phyloP scores from a whole-genome alignment of 2,888 invertebrate species.

The Mamestra brassicae region DNA sequence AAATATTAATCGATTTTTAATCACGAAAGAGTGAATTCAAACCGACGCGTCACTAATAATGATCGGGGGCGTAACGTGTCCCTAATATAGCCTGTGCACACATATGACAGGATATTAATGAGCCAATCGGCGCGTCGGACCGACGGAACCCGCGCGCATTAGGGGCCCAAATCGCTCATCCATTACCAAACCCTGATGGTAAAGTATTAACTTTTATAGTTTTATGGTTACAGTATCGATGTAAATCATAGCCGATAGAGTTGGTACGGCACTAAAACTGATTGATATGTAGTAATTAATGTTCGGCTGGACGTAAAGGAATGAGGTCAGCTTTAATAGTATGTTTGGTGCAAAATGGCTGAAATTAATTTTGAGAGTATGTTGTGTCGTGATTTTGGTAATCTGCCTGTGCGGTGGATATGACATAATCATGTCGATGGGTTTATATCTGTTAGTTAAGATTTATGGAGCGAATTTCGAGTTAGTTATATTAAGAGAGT shows the following conservation, averaged over 20 bases:
- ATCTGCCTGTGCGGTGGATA: slow-evolving; percentile 12
- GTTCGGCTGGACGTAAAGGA: slow-evolving; percentile 47
- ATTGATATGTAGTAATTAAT: slow-evolving; percentile 64
- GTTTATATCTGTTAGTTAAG: slow-evolving; percentile 14
- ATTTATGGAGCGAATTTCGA: slow-evolving; percentile 5
- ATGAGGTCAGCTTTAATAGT: slow-evolving; percentile 59
- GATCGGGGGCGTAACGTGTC: slow-evolving; percentile 69
- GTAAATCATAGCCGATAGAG: slow-evolving; percentile 45
- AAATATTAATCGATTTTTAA: slow-evolving; percentile 76
- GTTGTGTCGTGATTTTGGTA: slow-evolving; percentile 24
- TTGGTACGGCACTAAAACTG: slow-evolving; percentile 56
- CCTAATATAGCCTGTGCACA: slow-evolving; percentile 71
- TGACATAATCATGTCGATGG: slow-evolving; percentile 30
- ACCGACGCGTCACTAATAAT: slow-evolving; percentile 72
- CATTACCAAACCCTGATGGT: slow-evolving; percentile 76
- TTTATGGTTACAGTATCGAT: slow-evolving; percentile 53
- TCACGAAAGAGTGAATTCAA: slow-evolving; percentile 63
- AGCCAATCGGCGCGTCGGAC: slow-evolving; percentile 79
- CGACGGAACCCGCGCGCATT: slow-evolving; percentile 76
- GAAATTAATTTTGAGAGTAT: slow-evolving; percentile 48
- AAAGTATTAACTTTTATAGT: slow-evolving; percentile 75
- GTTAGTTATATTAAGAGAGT: neutral
- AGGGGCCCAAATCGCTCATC: slow-evolving; percentile 74
- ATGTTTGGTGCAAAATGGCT: slow-evolving; percentile 46
- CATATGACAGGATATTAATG: slow-evolving; percentile 84